Base-by-base conservation (phyloP, 2,888 invertebrate genomes). In the Carpatolechia fugitivella region DNA sequence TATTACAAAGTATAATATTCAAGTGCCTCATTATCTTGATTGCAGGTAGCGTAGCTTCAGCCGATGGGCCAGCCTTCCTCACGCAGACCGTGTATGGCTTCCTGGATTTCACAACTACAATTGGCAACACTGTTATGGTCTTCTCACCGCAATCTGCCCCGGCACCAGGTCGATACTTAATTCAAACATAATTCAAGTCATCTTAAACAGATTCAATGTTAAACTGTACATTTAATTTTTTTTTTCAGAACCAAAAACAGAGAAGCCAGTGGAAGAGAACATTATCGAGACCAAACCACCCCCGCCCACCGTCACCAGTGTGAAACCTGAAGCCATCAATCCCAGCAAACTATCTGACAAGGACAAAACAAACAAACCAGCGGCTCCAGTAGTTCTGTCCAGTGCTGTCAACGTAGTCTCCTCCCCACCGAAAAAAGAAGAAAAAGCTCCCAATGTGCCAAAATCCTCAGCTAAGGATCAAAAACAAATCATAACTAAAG, bases 11-110 rank as follows among this genome's bases (percentile, higher is more conserved):
- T 24, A 24, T 24, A 24, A 24, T 24, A 4, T 3, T 4, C 24
- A 24, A 24, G 6, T 24, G 6, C 24, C 14, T n/a, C 38, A 14
- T 38, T 38, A 1, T 16, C 1, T 1, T 49, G 8, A 18, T 68
- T 64, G 11, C 67, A 70, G 70, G 55, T 63, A 61, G 51, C 59
- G 29, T 63, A 36, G 59, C 61, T 35, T 61, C 62, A 49, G 73
- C 74, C 30, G 74, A 78, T 20, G 75, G 74, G 2, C 77, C 77
- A 11, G 74, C 78, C 30, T 91, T 93, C 63, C 90, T 95, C 61
- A 98, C 97, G 16, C 97, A 97, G 85, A 98, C 97, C 0, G 97
- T 98, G 49, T 97, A 97, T 73, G 98, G 98, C 54, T 98, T 98
- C 84, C 89, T 97, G 65, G 97, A 98, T 85, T 98, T 98, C 82